Percentiles rank a stretch among this genome's conserved stretches.
Evolutionary conservation across 2,113 vertebrate species (phyloP).

Genomic region (Grantiella picta): DNA sequence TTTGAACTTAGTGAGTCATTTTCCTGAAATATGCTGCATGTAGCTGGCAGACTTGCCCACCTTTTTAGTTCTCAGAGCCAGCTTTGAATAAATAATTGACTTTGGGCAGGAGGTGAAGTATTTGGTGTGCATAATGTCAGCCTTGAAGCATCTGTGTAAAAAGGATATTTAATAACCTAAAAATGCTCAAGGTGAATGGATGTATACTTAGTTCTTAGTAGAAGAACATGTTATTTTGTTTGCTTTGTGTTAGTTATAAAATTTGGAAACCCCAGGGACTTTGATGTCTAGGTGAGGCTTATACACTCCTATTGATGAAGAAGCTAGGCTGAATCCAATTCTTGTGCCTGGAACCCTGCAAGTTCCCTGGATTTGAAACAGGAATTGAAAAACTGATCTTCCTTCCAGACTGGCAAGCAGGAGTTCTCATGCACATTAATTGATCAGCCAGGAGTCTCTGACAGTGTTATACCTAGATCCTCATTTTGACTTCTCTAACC

Average conservation of each 20-base stretch:
- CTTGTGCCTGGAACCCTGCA: neutral
- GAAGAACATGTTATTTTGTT: neutral
- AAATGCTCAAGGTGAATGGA: neutral
- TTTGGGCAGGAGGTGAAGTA: neutral
- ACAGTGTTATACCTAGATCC: neutral
- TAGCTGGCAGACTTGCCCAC: neutral
- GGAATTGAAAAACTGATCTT: neutral
- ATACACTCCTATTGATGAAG: neutral
- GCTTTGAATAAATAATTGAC: neutral
- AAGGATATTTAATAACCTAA: neutral
- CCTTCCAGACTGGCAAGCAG: neutral
- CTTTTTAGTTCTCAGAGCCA: neutral
- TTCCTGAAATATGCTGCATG: constrained; percentile 27
- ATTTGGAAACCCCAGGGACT: neutral
- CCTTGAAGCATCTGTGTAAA: neutral
- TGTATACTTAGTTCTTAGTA: neutral
- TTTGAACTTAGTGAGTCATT: constrained; percentile 40
- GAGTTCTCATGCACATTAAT: neutral
- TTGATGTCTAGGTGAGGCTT: neutral
- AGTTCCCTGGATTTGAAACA: neutral
- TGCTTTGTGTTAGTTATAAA: neutral
- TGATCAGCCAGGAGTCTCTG: neutral
- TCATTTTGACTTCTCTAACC: neutral
- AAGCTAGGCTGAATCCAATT: neutral
- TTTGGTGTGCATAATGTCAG: neutral